A percentile compares a stretch with the other conserved stretches of the same genome.
Evolutionary conservation across 2,888 invertebrate species (phyloP).

Genomic region (Hemicrepidius hirtus): DNA sequence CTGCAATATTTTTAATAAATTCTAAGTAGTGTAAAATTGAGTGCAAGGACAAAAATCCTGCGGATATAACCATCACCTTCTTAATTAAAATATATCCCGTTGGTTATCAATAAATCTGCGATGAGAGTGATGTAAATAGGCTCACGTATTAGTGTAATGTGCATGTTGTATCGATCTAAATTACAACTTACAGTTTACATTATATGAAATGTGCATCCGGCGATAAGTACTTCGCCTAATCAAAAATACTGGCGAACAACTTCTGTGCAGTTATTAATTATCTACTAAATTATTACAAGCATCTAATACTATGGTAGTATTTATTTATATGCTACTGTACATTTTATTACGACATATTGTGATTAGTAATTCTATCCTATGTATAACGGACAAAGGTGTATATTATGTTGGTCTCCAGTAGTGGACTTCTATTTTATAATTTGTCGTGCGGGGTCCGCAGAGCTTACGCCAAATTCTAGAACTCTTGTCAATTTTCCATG

Average conservation of each 20-base stretch:
- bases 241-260: conserved; percentile 61
- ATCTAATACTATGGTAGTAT: conserved; percentile 31
- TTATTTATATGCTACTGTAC: conserved; percentile 10
- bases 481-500: too few relatives aligned
- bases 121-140: conserved; percentile 56
- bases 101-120: conserved; percentile 39
- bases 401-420: too few relatives aligned
- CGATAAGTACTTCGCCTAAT: conserved; percentile 59
- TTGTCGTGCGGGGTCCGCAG: too few relatives aligned
- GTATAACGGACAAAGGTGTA: background rate
- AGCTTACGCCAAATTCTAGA: too few relatives aligned
- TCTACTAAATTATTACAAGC: conserved; percentile 51
- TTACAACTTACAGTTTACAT: conserved; percentile 63
- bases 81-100: conserved; percentile 43
- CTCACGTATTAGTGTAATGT: conserved; percentile 61
- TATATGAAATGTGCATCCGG: conserved; percentile 61
- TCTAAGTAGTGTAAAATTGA: conserved; percentile 21
- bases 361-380: conserved; percentile 1
- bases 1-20: background rate
- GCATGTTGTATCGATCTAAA: conserved; percentile 64
- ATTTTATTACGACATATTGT: conserved; percentile 20
- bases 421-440: too few relatives aligned
- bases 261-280: conserved; percentile 57
- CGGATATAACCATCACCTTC: conserved; percentile 11
- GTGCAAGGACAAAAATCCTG: conserved; percentile 12